phyloP scores from a whole-genome alignment of 2,888 invertebrate genomes.

The Drosophila fulvimacula region DNA sequence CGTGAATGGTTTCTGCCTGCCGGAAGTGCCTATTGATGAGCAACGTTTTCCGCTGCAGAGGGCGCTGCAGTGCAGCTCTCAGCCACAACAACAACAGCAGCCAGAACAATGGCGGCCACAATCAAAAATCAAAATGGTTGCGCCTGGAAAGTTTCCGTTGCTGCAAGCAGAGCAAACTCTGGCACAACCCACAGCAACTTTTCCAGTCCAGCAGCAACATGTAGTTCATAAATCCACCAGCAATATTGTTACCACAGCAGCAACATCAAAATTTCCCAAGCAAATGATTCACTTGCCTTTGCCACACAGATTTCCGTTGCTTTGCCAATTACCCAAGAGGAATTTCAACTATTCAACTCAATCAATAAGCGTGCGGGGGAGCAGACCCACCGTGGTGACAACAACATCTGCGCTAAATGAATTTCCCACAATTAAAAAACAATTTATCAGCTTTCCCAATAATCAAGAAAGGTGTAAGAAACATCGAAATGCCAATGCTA shows the following conservation, averaged over 20 bases:
- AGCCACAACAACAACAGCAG: constrained; percentile 4
- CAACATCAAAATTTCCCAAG: constrained; percentile 28
- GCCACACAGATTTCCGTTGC: constrained; percentile 48
- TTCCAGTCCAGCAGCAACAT: constrained; percentile 36
- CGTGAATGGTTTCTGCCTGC: constrained; percentile 26
- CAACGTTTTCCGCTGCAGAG: constrained; percentile 59
- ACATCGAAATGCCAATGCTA: constrained; percentile 28
- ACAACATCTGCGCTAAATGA: constrained; percentile 29
- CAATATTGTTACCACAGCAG: background rate
- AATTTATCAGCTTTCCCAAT: constrained; percentile 67
- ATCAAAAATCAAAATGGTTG: constrained; percentile 1
- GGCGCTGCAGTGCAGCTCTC: constrained; percentile 14
- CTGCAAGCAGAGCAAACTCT: background rate
- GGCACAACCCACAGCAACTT: background rate
- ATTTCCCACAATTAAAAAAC: constrained; percentile 75
- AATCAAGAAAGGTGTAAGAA: constrained; percentile 35
- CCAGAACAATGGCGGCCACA: constrained; percentile 18
- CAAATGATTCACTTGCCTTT: constrained; percentile 36
- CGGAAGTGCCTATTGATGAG: constrained; percentile 61
- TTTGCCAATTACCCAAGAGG: constrained; percentile 43
- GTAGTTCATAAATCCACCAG: no score
- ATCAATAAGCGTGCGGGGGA: constrained; percentile 28
- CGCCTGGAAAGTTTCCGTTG: constrained; percentile 37
- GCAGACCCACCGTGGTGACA: constrained; percentile 10
- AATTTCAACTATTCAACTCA: constrained; percentile 47